Conservation (phyloP, 2,797 vertebrate genomes). For the Sarcophilus harrisii region DNA sequence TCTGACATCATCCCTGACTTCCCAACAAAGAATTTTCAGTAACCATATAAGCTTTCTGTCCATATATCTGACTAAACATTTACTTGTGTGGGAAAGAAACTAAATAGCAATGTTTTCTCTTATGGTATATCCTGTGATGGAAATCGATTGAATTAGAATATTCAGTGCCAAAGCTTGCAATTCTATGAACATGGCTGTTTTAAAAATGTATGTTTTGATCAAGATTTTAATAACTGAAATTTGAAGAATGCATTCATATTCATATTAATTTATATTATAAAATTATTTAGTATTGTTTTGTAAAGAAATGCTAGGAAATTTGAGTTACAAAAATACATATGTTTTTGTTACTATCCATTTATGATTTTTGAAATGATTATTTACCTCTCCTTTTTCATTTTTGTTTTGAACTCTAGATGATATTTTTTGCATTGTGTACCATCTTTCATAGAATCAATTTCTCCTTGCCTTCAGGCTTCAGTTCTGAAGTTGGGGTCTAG, state of each 20-base stretch:
- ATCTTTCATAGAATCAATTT: slow-evolving; percentile 54
- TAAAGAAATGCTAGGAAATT: not conserved
- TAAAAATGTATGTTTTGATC: not conserved
- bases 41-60: not conserved
- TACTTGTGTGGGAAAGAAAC: not conserved
- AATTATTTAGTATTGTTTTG: slow-evolving; percentile 6
- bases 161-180: not conserved
- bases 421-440: slow-evolving; percentile 54
- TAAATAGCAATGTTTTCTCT: not conserved
- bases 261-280: slow-evolving; percentile 2
- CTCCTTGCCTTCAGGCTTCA: slow-evolving; percentile 48
- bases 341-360: not conserved
- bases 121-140: not conserved
- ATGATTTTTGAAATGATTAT: slow-evolving; percentile 21
- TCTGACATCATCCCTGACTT: not conserved
- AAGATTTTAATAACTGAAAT: slow-evolving; percentile 5
- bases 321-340: not conserved
- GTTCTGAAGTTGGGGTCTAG: slow-evolving; percentile 38
- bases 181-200: slow-evolving; percentile 10
- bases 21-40: not conserved
- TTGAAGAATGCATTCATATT: slow-evolving; percentile 48
- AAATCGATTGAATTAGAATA: not conserved
- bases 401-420: slow-evolving; percentile 33
- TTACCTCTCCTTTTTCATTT: not conserved
- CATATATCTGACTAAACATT: not conserved